These are phyloP conservation scores for Pangasius krempfi DNA, from an alignment of 2,797 vertebrate genomes.

Conservation along the genomic window DNA sequence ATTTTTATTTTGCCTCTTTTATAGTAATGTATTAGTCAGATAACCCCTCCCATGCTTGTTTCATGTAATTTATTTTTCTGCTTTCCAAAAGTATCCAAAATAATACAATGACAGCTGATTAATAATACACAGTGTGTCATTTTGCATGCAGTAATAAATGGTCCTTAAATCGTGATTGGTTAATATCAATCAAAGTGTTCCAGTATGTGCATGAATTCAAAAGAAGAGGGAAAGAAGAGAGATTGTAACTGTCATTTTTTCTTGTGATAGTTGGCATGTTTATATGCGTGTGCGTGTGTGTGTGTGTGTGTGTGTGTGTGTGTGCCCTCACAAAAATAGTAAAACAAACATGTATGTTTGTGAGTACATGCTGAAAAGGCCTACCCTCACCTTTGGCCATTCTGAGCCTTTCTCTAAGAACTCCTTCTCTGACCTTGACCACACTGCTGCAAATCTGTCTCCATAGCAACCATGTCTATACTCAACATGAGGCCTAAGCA, in stretches of 20 bases:
- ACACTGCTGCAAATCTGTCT: constrained; percentile 62
- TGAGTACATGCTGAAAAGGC: constrained; percentile 1
- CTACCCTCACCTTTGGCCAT: constrained; percentile 11
- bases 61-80: background rate
- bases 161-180: background rate
- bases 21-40: background rate
- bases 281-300: background rate
- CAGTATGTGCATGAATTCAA: background rate
- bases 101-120: background rate
- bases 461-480: constrained; percentile 78
- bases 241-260: background rate
- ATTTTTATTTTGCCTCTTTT: background rate
- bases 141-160: background rate
- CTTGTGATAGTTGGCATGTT: constrained; percentile 24
- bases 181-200: background rate
- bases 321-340: background rate
- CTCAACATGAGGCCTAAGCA: constrained; percentile 64
- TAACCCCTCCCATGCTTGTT: background rate
- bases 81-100: background rate
- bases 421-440: constrained; percentile 51
- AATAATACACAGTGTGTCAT: background rate
- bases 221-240: no score
- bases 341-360: background rate
- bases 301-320: no score
- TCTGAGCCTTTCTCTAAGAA: constrained; percentile 24